phyloP scores from a whole-genome alignment of 2,797 vertebrate genomes.

The Phalanger gymnotis region DNA sequence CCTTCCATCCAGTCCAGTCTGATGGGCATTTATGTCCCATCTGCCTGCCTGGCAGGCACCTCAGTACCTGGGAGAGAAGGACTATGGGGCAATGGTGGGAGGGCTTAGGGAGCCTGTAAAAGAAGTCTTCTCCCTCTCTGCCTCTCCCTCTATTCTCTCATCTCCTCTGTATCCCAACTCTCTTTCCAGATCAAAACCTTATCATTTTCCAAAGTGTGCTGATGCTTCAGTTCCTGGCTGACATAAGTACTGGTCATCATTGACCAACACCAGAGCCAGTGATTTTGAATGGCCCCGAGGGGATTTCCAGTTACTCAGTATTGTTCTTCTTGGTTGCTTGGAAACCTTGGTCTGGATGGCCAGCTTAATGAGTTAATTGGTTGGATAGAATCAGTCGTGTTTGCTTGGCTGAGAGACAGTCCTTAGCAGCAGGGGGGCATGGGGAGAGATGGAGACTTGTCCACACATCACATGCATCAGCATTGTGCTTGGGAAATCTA shows the following conservation, averaged over 20 bases:
- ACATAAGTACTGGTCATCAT: neutral
- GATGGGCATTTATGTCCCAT: neutral
- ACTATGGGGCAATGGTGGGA: neutral
- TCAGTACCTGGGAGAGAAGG: neutral
- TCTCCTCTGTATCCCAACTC: neutral
- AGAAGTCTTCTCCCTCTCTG: neutral
- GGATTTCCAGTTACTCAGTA: neutral
- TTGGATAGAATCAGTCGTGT: neutral
- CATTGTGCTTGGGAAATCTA: neutral
- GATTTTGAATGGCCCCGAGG: neutral
- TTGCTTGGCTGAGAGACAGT: neutral
- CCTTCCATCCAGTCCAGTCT: neutral
- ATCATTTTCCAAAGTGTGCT: neutral
- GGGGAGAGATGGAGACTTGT: neutral
- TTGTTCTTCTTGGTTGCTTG: neutral
- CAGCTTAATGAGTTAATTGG: slow-evolving; percentile 1
- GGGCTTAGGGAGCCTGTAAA: neutral
- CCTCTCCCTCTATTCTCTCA: neutral
- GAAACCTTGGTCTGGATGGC: neutral
- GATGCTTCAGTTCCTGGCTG: neutral
- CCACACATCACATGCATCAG: neutral
- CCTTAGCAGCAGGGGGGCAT: neutral
- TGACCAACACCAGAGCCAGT: neutral
- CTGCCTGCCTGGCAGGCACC: neutral
- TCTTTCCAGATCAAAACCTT: neutral